A percentile compares a stretch with the other conserved stretches of the same genome.
These are phyloP conservation scores for Horisme vitalbata DNA, from an alignment of 2,888 invertebrate species.

Conservation along the genomic window DNA sequence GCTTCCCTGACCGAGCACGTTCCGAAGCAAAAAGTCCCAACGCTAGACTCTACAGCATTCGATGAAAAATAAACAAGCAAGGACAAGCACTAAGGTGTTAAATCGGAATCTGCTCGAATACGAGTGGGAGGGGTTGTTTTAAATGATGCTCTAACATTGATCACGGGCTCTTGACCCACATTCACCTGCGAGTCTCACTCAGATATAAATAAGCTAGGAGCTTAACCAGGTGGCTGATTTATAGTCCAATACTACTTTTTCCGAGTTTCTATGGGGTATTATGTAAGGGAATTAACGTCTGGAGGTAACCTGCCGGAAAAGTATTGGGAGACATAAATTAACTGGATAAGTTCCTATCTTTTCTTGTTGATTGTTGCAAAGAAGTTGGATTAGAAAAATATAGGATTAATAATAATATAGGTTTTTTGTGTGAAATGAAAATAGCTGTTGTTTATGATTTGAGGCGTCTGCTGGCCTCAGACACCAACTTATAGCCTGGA, in stretches of 20 bases:
- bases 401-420: too few relatives aligned
- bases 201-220: constrained; percentile 26
- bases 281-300: not conserved
- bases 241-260: constrained; percentile 19
- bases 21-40: constrained; percentile 6
- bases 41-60: constrained; percentile 4
- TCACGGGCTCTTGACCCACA: constrained; percentile 30
- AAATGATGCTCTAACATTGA: constrained; percentile 31
- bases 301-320: not conserved
- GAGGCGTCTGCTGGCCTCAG: too few relatives aligned
- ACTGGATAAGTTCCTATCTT: too few relatives aligned
- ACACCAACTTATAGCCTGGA: too few relatives aligned
- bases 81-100: constrained; percentile 18
- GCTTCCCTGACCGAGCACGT: not conserved
- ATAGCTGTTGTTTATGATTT: too few relatives aligned
- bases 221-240: constrained; percentile 29
- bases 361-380: too few relatives aligned
- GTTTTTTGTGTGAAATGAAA: too few relatives aligned
- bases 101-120: constrained; percentile 19
- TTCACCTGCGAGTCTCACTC: constrained; percentile 11
- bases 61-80: constrained; percentile 24
- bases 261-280: not conserved
- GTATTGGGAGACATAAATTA: too few relatives aligned
- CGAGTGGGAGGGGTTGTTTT: constrained; percentile 17
- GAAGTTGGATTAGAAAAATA: too few relatives aligned